Evolutionary conservation across 2,888 invertebrate species (phyloP), one percentile per base, ranked within the genome.

Genomic region (Salticus scenicus): DNA sequence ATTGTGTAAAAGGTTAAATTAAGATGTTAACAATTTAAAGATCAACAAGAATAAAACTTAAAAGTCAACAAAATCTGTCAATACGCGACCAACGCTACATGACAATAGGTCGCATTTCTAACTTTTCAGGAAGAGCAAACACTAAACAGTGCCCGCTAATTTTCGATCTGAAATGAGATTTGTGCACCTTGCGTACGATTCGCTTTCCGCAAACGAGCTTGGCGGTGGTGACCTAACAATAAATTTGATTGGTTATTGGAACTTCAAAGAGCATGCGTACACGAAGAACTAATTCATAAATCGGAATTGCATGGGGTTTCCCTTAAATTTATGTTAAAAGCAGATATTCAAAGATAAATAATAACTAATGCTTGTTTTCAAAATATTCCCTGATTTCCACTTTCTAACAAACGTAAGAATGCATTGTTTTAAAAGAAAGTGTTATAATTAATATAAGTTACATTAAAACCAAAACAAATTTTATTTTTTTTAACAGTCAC

Each of bases 131-230:
- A 33, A 67, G 72, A 73, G 63, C 33, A 31, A 42, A 70, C 64
- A 72, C 69, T 20, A 69, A 74, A 64, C 51, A 73, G 33, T 27
- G 37, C 67, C 76, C 77, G 77, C 83, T 83, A 83, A 83, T 83
- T 83, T 83, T 75, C 76, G 75, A 76, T 75, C 72, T 71, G 72
- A 83, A 81, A 77, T 77, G 77, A 77, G 63, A 83, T 77, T 83
- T 57, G 76, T 64, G 74, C 73, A 83, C 77, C 83, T 83, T 69
- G 84, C 84, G 78, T 85, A 85, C 84, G 78, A 85, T 85, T 85
- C 84, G 84, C 84, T 85, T 85, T 78, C 84, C 74, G 78, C 84
- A 79, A 85, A 84, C 84, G 84, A 84, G 78, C 78, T 85, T 85
- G 84, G 84, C 84, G 84, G 84, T 85, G 84, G 78, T 69, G 47